Conservation (phyloP, 2,797 vertebrate species). For the Halcyon badia region DNA sequence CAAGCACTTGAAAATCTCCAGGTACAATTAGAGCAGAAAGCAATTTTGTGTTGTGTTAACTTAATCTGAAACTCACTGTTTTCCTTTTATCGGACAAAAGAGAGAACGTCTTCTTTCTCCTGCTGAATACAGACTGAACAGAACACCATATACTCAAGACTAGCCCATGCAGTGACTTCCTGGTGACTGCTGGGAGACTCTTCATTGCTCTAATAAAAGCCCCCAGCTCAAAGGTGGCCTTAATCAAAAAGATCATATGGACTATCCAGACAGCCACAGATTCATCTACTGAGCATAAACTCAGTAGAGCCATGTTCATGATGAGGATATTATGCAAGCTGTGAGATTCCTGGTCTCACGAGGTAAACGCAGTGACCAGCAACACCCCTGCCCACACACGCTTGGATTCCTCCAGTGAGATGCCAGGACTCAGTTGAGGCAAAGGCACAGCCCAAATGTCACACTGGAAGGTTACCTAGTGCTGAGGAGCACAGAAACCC, state of each 20-base stretch:
- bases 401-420: not conserved
- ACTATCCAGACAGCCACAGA: not conserved
- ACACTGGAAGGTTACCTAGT: conserved; percentile 81
- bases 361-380: not conserved
- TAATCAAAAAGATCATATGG: not conserved
- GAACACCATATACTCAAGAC: not conserved
- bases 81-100: not conserved
- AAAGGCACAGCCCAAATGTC: not conserved
- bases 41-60: not conserved
- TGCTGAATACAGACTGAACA: not conserved
- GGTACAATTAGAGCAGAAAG: conserved; percentile 1
- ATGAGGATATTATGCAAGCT: fast-evolving
- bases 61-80: not conserved
- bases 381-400: fast-evolving
- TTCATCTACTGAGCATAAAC: not conserved
- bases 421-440: not conserved
- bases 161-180: not conserved
- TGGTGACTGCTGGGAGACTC: conserved; percentile 6
- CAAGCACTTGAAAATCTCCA: conserved; percentile 6
- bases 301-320: not conserved
- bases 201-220: not conserved
- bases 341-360: not conserved
- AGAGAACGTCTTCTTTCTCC: not conserved
- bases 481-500: conserved; percentile 94
- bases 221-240: not conserved